Base-by-base conservation (phyloP, 2,888 invertebrate genomes). In the Corythucha ciliata region DNA sequence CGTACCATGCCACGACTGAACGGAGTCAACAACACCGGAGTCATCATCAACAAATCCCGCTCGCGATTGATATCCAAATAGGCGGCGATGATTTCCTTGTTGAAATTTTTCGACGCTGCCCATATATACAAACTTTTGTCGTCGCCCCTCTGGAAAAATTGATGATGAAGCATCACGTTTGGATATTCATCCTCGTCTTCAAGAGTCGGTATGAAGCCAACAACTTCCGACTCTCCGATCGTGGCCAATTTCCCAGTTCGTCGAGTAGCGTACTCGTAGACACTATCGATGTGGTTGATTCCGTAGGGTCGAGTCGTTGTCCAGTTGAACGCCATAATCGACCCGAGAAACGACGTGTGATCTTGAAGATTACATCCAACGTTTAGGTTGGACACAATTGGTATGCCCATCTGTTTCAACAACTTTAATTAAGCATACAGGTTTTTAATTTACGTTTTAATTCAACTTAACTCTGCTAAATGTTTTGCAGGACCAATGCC, bases 171-270 rank as follows among this genome's bases (percentile, higher is more conserved):
- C 46, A 29, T 27, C 14, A 51, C 24, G 16, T 51, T 34, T 6
- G 51, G 45, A 6, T 16, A 36, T 7, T 51, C 51, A 24, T 51
- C 46, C 12, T 20, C 21, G 14, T 44, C 45, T 51, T 73, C 71
- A 47, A 77, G 75, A 12, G 40, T 27, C 4, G 40, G 41, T 3
- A 53, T 39, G 42, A 53, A 53, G 4, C 53, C 53, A 10, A 44
- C 42, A 12, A 53, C 39, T 34, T 53, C 53, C 8, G 53, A 49
- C 12, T 21, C 44, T 8, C 32, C 20, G 7, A 53, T 53, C 5
- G 48, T 44, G 10, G 27, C 37, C 2, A 45, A 44, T 2, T 18
- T n/a, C 14, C 53, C 53, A n/a, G 26, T 49, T 20, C 53, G 34
- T 5, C 44, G 6, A 4, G 49, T 32, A 4, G 48, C 33, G 26